Evolutionary conservation across 2,113 vertebrate genomes (phyloP), one percentile per base, ranked within the genome.

Genomic region (Heliornis fulica): DNA sequence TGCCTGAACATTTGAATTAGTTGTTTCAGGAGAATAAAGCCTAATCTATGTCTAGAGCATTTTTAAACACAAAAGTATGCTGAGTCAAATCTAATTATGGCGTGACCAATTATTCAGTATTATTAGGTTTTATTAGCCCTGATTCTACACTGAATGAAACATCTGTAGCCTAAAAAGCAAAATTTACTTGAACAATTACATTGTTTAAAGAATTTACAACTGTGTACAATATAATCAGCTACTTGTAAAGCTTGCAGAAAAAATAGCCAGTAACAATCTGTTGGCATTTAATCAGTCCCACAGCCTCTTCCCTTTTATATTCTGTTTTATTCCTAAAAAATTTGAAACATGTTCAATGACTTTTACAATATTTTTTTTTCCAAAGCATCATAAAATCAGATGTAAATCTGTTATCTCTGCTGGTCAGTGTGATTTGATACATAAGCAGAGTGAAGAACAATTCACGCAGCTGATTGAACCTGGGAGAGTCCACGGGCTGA

Each of bases 1-100:
- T 72, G 69, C 17, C 48, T 63, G 54, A 71, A 66, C 1, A 78
- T 89, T 65, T 59, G 17, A 60, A 86, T 77, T 86, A 41, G 57
- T 81, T 96, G 8, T 71, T 96, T 82, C 48, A 48, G 72, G 71
- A 80, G 53, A 94, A 76, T 82, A 87, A 95, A 92, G 29, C 29
- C 74, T 83, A 88, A 92, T 95, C 66, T 95, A 8, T 89, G 64
- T 89, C 78, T 79, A 56, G 59, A 89, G 10, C 25, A 70, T 94
- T 94, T 95, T 88, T 66, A 81, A 94, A 84, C 63, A 83, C 43
- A 90, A 51, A 82, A 96, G 57, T 80, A 68, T 89, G 82, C 83
- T 90, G 77, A 93, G 48, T 93, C 75, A 92, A 95, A 95, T 94
- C 93, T 93, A 92, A 96, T 97, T 93, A 91, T 15, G 70, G 36